Base-by-base conservation (phyloP, 2,113 vertebrate genomes). In the Psilopsiagon aurifrons region DNA sequence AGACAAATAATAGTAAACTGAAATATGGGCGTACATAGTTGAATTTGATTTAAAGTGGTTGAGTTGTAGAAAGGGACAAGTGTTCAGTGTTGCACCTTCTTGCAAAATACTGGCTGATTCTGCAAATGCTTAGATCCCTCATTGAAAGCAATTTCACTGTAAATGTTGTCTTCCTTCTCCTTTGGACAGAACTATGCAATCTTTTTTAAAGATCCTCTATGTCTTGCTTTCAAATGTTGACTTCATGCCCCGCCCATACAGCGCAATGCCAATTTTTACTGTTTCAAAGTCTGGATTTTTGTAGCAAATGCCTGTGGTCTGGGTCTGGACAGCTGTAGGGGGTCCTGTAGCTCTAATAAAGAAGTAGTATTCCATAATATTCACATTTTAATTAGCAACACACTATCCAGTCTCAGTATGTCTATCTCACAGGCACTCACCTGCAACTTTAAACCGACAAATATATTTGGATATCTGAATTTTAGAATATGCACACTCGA, bases 371-470 rank as follows among this genome's bases (percentile, higher is more conserved):
- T 69, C 44, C 37, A 5, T 60, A 66, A 29, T 1, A 1, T 47
- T 75, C 27, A 44, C 15, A 8, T 35, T 52, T 86, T 57, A 52
- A 22, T 41, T 52, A 63, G 33, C n/a, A 44, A 59, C 29, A 23
- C 60, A 47, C 43, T 46, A 33, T 5, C 39, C 2, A 0, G 4
- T 49, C 69, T 54, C 31, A 8, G 29, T 37, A 27, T 0, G 0
- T 67, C 51, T 62, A 8, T 55, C 46, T 62, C 41, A 54, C 19
- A 55, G n/a, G 28, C 20, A 39, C 35, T 60, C 14, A 1, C 11
- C 64, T 71, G 70, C 69, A 81, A 10, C 41, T 51, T 83, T 39
- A 39, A 67, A n/a, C 52, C 31, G 69, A 46, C 24, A 55, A 63
- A 41, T 63, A 15, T 41, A 22, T 70, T 59, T 80, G 29, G 23